Conservation (phyloP, 2,888 invertebrate genomes). For the Diarsia rubi region DNA sequence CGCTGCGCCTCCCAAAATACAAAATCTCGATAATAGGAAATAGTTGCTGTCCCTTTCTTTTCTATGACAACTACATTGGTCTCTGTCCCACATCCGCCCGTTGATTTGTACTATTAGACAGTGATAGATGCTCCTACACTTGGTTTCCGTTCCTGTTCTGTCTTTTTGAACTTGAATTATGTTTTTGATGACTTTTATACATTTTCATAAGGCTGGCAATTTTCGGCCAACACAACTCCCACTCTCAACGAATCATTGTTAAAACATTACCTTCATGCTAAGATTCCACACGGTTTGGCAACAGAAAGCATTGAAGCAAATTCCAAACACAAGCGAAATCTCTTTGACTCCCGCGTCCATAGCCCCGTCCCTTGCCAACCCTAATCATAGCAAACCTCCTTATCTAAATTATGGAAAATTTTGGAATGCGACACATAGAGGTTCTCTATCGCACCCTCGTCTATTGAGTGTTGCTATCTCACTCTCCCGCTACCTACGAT, state of each 20-base stretch:
- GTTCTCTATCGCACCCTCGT: constrained; percentile 78
- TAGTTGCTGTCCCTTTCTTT: constrained; percentile 75
- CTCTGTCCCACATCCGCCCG: constrained; percentile 77
- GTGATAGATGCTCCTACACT: constrained; percentile 76
- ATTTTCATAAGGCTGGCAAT: background rate
- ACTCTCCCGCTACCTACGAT: constrained; percentile 82
- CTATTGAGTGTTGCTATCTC: constrained; percentile 73
- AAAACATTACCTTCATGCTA: constrained; percentile 6
- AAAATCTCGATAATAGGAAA: constrained; percentile 82
- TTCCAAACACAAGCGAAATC: constrained; percentile 48
- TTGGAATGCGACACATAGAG: constrained; percentile 86
- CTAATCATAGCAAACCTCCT: constrained; percentile 90
- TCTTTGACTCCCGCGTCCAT: constrained; percentile 33
- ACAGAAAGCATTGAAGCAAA: constrained; percentile 26
- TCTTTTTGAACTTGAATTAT: background rate
- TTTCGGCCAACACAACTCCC: background rate
- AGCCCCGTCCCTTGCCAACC: constrained; percentile 75
- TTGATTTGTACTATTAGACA: constrained; percentile 80
- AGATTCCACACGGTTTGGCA: constrained; percentile 8
- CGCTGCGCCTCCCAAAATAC: constrained; percentile 86
- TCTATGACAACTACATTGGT: constrained; percentile 64
- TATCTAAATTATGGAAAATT: constrained; percentile 91
- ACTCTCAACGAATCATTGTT: background rate
- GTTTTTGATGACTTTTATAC: background rate
- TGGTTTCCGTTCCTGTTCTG: constrained; percentile 59